phyloP scores from a whole-genome alignment of 2,888 invertebrate genomes.

The Nomada hirtipes region DNA sequence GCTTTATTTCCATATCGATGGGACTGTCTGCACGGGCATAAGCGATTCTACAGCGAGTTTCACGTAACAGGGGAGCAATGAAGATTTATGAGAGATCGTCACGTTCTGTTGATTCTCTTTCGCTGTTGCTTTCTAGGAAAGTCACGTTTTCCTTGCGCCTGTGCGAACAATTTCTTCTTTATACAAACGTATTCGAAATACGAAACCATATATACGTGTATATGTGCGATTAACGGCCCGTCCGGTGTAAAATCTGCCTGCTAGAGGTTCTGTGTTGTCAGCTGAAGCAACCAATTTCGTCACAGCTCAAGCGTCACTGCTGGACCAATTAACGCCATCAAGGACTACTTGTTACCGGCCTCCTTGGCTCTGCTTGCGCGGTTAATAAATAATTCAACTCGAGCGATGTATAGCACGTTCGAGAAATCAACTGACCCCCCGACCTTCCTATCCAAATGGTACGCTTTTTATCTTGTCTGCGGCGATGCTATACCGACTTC shows the following conservation, averaged over 20 bases:
- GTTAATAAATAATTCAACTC: slow-evolving; percentile 7
- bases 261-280: neutral
- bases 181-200: too few relatives aligned
- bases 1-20: neutral
- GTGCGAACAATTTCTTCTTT: neutral
- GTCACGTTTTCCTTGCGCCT: slow-evolving; percentile 3
- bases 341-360: slow-evolving; percentile 39
- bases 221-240: too few relatives aligned
- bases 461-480: too few relatives aligned
- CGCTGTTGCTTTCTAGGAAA: slow-evolving; percentile 38
- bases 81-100: slow-evolving; percentile 32
- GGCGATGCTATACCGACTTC: too few relatives aligned
- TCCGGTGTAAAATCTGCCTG: too few relatives aligned
- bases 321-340: slow-evolving; percentile 20
- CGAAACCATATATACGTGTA: too few relatives aligned
- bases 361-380: neutral
- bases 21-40: neutral
- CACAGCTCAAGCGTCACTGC: neutral
- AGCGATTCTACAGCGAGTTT: neutral
- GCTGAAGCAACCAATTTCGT: slow-evolving; percentile 1
- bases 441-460: too few relatives aligned
- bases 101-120: slow-evolving; percentile 34
- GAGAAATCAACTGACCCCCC: neutral
- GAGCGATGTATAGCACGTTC: neutral
- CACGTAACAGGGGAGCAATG: neutral